A percentile compares a stretch with the other conserved stretches of the same genome.
Conservation (phyloP, 1,140 invertebrate genomes). For the Maconellicoccus hirsutus region DNA sequence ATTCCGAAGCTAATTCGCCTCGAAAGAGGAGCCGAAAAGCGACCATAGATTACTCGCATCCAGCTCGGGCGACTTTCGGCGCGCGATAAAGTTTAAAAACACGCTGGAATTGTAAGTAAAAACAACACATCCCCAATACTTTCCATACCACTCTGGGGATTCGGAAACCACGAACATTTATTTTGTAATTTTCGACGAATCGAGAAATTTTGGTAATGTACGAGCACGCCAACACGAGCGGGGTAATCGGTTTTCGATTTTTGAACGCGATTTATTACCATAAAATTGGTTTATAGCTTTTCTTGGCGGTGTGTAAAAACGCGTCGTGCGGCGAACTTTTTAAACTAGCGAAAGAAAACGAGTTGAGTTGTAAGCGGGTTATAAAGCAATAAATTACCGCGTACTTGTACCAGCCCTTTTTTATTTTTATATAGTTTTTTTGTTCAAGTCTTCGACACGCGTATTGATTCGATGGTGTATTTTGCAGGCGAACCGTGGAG, state of each 20-base stretch:
- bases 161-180: background rate
- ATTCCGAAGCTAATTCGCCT: too few relatives aligned
- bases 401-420: background rate
- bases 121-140: background rate
- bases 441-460: too few relatives aligned
- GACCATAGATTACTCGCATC: too few relatives aligned
- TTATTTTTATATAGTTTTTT: background rate
- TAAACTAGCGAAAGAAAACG: constrained; percentile 7
- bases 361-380: constrained; percentile 13
- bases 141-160: background rate
- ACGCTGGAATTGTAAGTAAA: too few relatives aligned
- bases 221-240: background rate
- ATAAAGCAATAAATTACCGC: constrained; percentile 6
- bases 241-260: constrained; percentile 17
- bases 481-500: too few relatives aligned
- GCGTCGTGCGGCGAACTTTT: background rate
- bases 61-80: too few relatives aligned
- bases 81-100: too few relatives aligned
- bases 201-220: background rate
- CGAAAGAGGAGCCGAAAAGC: too few relatives aligned
- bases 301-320: background rate
- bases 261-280: constrained; percentile 13
- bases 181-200: constrained; percentile 9
- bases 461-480: too few relatives aligned
- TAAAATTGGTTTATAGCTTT: constrained; percentile 17